phyloP scores from a whole-genome alignment of 2,113 vertebrate species.

The Mastomys natalensis region DNA sequence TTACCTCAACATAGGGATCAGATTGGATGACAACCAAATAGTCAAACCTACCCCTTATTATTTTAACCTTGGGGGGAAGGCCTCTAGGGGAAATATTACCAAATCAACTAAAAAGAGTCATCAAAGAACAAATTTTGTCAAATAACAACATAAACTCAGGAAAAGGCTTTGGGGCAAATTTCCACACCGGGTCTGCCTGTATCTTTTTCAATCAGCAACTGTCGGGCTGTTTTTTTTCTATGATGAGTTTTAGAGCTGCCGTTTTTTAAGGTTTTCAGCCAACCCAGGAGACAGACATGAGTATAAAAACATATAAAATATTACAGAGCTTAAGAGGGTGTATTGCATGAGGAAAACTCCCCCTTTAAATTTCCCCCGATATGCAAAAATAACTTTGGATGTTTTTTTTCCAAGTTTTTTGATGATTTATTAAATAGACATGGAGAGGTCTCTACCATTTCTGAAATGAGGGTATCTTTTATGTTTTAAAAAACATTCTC shows the following conservation, averaged over 20 bases:
- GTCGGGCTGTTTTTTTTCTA: background rate
- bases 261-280: background rate
- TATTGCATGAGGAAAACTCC: background rate
- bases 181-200: background rate
- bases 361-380: background rate
- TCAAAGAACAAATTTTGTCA: background rate
- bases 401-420: background rate
- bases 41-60: background rate
- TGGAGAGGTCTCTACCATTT: background rate
- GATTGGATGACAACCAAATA: background rate
- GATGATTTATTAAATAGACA: background rate
- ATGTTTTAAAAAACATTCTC: constrained; percentile 9
- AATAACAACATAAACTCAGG: background rate
- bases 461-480: background rate
- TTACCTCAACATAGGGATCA: background rate
- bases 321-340: background rate
- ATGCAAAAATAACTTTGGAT: background rate
- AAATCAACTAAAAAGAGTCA: background rate
- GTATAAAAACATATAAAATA: background rate
- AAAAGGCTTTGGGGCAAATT: background rate
- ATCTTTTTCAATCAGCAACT: background rate
- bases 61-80: background rate
- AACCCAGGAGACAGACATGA: fast-evolving
- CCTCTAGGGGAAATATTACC: background rate
- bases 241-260: background rate